These are phyloP conservation scores for Heterodera carotae DNA, from an alignment of 1,140 invertebrate species.

Conservation along the genomic window DNA sequence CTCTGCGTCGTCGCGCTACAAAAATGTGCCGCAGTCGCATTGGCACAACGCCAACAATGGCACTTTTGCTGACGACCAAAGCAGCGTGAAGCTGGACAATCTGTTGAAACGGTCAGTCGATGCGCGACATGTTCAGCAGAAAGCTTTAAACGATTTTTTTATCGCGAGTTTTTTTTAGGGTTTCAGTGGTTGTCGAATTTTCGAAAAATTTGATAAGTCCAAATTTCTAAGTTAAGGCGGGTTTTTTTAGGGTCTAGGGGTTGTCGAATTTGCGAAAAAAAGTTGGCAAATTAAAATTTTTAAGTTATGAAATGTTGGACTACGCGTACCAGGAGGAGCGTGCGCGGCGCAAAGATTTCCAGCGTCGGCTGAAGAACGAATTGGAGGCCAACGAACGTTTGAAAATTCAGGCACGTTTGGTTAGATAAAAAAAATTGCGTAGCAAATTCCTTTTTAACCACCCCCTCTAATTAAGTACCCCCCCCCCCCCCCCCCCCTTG, in stretches of 20 bases:
- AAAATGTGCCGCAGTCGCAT: background rate
- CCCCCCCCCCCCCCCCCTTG: too few relatives aligned
- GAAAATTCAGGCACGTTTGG: background rate
- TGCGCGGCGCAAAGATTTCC: constrained; percentile 1
- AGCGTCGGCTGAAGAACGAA: background rate
- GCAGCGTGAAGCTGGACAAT: background rate
- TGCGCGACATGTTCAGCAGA: too few relatives aligned
- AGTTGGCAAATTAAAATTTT: too few relatives aligned
- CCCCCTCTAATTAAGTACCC: too few relatives aligned
- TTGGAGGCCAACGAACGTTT: constrained; percentile 2
- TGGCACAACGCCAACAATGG: background rate
- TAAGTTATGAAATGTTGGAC: background rate
- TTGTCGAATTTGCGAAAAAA: too few relatives aligned
- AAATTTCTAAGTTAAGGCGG: too few relatives aligned
- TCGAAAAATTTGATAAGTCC: too few relatives aligned
- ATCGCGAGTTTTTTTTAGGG: too few relatives aligned
- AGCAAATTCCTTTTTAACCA: background rate
- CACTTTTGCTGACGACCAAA: background rate
- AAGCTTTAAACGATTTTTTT: too few relatives aligned
- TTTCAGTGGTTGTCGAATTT: too few relatives aligned
- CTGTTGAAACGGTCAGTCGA: background rate
- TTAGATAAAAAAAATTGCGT: background rate
- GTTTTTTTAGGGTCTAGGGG: too few relatives aligned
- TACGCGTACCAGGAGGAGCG: background rate
- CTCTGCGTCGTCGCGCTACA: constrained; percentile 9